These are phyloP conservation scores for Helogale parvula DNA, from an alignment of 2,113 vertebrate species.

Conservation along the genomic window DNA sequence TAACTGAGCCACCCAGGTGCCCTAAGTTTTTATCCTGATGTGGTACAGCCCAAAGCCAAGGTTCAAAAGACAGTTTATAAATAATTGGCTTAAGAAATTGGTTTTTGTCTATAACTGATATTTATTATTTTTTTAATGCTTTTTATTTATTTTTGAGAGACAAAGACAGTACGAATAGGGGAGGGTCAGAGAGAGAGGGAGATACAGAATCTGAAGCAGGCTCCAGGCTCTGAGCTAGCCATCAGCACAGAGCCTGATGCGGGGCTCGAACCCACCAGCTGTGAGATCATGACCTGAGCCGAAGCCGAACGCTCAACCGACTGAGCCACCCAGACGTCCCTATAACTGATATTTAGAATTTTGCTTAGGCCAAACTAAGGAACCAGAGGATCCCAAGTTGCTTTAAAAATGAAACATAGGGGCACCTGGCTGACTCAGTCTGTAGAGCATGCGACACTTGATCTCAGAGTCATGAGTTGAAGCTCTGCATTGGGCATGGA, in stretches of 20 bases:
- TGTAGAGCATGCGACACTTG: neutral
- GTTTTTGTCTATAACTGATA: conserved; percentile 13
- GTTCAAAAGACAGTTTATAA: neutral
- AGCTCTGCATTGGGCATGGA: neutral
- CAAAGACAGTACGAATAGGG: no score
- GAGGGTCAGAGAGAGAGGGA: no score
- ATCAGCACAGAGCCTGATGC: no score
- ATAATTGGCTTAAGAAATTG: neutral
- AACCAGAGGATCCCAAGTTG: neutral
- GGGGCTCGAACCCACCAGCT: no score
- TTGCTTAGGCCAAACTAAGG: neutral
- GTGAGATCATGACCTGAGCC: no score
- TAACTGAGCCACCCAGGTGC: no score
- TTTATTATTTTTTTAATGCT: neutral
- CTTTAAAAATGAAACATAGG: neutral
- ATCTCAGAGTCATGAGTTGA: neutral
- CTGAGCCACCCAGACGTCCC: neutral
- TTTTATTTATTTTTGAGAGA: no score
- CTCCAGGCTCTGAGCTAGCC: no score
- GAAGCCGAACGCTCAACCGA: no score
- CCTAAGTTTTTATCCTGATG: neutral
- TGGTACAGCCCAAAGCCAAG: neutral
- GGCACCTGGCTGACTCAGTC: neutral
- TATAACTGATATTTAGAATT: conserved; percentile 13
- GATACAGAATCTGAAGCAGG: no score